A percentile compares a stretch with the other conserved stretches of the same genome.
phyloP scores from a whole-genome alignment of 1,140 invertebrate species.

The Drosophila guanche region DNA sequence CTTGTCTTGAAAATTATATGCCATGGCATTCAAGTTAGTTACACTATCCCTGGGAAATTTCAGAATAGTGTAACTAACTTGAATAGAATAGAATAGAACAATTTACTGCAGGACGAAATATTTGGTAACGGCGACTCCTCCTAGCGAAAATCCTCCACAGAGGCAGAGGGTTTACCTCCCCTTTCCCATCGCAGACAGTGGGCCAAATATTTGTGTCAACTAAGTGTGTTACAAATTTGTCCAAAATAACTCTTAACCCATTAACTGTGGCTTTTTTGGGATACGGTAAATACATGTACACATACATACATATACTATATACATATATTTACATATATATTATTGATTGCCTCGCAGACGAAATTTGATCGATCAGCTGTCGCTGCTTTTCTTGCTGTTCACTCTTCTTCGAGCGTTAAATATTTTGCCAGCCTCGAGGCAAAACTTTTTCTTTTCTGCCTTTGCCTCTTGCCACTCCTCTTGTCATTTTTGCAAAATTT shows the following conservation, averaged over 20 bases:
- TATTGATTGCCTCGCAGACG: conserved; percentile 43
- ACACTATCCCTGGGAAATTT: too few species aligned
- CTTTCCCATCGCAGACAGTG: not conserved
- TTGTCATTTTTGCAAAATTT: conserved; percentile 17
- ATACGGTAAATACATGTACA: conserved; percentile 18
- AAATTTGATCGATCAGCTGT: conserved; percentile 74
- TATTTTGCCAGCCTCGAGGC: conserved; percentile 61
- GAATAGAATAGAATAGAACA: too few species aligned
- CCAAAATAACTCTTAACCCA: conserved; percentile 70
- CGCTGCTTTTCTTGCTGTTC: conserved; percentile 33
- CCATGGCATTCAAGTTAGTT: too few species aligned
- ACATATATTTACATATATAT: conserved; percentile 42
- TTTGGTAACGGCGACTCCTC: too few species aligned
- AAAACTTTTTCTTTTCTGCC: conserved; percentile 38
- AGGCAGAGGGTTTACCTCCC: not conserved
- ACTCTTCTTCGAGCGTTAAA: conserved; percentile 53
- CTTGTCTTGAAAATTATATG: conserved; percentile 2
- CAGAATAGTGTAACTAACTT: too few species aligned
- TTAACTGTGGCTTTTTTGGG: conserved; percentile 42
- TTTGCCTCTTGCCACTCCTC: conserved; percentile 6
- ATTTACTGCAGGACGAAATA: too few species aligned
- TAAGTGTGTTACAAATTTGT: conserved; percentile 67
- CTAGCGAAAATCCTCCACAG: too few species aligned
- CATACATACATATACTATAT: conserved; percentile 22
- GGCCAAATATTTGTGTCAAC: conserved; percentile 55